Base-by-base conservation (phyloP, 2,797 vertebrate genomes). In the Tolypeutes matacus region DNA sequence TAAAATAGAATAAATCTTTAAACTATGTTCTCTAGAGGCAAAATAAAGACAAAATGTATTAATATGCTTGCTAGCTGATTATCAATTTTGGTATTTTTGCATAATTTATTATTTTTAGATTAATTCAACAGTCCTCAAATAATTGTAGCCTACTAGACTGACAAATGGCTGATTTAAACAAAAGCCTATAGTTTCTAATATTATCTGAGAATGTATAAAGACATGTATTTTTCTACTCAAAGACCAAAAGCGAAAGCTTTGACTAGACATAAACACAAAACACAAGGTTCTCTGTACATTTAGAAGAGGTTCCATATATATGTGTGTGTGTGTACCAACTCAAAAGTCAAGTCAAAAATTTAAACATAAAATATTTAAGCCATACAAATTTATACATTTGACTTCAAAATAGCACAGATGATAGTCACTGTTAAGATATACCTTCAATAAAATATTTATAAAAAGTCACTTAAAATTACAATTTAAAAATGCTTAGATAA, bases 21-120 rank as follows among this genome's bases (percentile, higher is more conserved):
- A 83, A 94, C 75, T 95, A 64, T 81, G 53, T 51, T 89, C 82
- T 97, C 86, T 94, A 39, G 75, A 92, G 80, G 76, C 86, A 96
- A 96, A 96, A 95, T 91, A 81, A 92, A 95, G 65, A 92, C 72
- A 89, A 93, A 91, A 20, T 89, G 94, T 95, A 96, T 95, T 95
- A 89, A 93, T 56, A 89, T 81, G 67, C 51, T 86, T 83, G 94
- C 49, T 86, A 95, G 39, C 73, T 88, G 51, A 94, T 96, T 95
- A 92, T 86, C 82, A 42, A 76, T 81, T 96, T 91, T 65, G 31
- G 18, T 83, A 69, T 84, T 92, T 95, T 93, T 96, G 70, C 42
- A 96, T 93, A 95, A 96, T 93, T 89, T 42, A 96, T 95, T 95
- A 89, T 36, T 85, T 97, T 95, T 86, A 93, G 73, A 95, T 93